phyloP scores from a whole-genome alignment of 1,140 invertebrate species.

The Aphaenogaster ashmeadi region DNA sequence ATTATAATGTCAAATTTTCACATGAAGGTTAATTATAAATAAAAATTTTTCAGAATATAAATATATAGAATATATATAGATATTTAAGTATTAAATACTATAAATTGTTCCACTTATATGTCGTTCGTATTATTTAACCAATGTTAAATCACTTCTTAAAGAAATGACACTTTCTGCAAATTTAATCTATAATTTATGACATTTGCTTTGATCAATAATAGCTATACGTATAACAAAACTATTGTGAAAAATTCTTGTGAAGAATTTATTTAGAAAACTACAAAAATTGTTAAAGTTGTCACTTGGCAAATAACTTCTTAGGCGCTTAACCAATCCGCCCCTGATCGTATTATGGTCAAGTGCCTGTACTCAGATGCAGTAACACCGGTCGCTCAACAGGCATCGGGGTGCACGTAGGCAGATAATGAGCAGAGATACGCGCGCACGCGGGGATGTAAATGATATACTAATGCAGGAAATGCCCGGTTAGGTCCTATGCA shows the following conservation, averaged over 20 bases:
- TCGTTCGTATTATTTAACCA: not conserved
- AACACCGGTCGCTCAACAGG: slow-evolving; percentile 9
- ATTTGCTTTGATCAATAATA: not conserved
- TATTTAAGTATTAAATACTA: not conserved
- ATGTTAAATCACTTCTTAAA: not conserved
- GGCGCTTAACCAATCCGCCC: not conserved
- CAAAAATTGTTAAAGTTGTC: not conserved
- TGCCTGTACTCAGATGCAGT: not conserved
- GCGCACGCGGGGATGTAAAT: slow-evolving; percentile 79
- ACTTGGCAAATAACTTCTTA: not conserved
- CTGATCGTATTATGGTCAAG: slow-evolving; percentile 16
- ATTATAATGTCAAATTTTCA: not conserved
- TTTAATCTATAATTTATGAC: slow-evolving; percentile 3
- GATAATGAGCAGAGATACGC: slow-evolving; percentile 81
- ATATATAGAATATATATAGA: not conserved
- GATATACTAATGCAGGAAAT: slow-evolving; percentile 83
- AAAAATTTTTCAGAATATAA: not conserved
- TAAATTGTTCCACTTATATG: not conserved
- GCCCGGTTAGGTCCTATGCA: slow-evolving; percentile 80
- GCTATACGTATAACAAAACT: not conserved
- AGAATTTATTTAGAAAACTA: not conserved
- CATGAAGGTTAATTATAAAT: not conserved
- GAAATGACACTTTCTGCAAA: not conserved
- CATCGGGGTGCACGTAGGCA: slow-evolving; percentile 75
- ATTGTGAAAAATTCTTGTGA: not conserved